Evolutionary conservation across 2,113 vertebrate species (phyloP).

Genomic region (Kobus ellipsiprymnus): DNA sequence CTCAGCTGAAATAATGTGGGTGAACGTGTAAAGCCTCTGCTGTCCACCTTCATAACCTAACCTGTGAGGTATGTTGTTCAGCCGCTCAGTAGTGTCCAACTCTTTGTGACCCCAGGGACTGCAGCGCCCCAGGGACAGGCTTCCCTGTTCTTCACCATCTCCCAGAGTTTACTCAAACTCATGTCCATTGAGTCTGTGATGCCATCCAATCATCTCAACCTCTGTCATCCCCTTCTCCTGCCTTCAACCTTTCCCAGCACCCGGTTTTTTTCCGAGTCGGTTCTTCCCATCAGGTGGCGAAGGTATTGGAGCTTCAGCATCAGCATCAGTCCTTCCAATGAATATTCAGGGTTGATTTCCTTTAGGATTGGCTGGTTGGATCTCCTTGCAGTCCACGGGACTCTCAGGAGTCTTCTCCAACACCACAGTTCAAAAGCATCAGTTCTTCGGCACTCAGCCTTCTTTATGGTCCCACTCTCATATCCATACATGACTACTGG

Average conservation of each 20-base stretch:
- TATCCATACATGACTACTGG: background rate
- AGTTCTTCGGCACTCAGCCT: fast-evolving
- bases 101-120: background rate
- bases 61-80: background rate
- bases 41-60: background rate
- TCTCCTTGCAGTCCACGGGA: background rate
- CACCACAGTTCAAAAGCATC: background rate
- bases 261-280: background rate
- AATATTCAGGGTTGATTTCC: background rate
- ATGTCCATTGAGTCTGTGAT: background rate
- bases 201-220: background rate
- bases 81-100: background rate
- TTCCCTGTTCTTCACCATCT: background rate
- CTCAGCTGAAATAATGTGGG: background rate
- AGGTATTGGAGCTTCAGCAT: background rate
- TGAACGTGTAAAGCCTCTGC: background rate
- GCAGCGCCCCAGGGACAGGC: background rate
- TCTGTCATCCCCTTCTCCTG: background rate
- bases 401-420: background rate
- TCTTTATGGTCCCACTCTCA: background rate
- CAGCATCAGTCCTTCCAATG: background rate
- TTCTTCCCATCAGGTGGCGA: background rate
- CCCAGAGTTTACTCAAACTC: background rate
- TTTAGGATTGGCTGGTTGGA: background rate
- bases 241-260: background rate